Evolutionary conservation across 2,888 invertebrate species (phyloP).

Genomic region (Tetragnatha montana): DNA sequence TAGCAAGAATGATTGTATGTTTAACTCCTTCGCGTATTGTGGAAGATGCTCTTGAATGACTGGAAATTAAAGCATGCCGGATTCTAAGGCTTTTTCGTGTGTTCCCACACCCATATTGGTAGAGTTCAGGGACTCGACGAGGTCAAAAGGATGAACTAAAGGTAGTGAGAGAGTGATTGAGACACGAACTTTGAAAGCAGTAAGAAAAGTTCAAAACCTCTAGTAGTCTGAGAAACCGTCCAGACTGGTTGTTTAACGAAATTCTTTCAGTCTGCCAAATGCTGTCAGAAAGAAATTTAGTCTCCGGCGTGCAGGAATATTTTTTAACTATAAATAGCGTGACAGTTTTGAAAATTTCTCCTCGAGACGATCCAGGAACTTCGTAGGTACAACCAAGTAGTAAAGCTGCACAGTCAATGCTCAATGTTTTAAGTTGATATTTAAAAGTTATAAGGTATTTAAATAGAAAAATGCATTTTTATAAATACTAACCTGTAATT

Average conservation of each 20-base stretch:
- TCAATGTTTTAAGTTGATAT: too few species aligned
- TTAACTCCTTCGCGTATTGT: background rate
- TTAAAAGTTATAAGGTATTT: background rate
- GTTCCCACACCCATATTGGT: background rate
- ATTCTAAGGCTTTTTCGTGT: background rate
- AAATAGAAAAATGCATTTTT: background rate
- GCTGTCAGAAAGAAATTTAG: background rate
- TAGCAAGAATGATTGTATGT: background rate
- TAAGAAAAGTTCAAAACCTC: background rate
- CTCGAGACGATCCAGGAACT: too few species aligned
- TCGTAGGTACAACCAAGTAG: too few species aligned
- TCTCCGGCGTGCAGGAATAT: background rate
- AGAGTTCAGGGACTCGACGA: background rate
- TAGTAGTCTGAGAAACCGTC: background rate
- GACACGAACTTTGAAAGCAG: background rate
- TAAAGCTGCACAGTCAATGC: too few species aligned
- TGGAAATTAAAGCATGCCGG: background rate
- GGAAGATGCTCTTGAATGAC: background rate
- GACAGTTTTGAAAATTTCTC: background rate
- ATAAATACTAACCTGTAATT: constrained; percentile 83
- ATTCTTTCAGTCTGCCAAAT: background rate
- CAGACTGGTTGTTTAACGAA: background rate
- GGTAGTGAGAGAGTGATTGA: background rate
- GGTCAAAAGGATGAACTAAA: background rate
- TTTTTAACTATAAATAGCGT: background rate